Conservation (phyloP, 1,140 invertebrate species). For the Bombus consobrinus region DNA sequence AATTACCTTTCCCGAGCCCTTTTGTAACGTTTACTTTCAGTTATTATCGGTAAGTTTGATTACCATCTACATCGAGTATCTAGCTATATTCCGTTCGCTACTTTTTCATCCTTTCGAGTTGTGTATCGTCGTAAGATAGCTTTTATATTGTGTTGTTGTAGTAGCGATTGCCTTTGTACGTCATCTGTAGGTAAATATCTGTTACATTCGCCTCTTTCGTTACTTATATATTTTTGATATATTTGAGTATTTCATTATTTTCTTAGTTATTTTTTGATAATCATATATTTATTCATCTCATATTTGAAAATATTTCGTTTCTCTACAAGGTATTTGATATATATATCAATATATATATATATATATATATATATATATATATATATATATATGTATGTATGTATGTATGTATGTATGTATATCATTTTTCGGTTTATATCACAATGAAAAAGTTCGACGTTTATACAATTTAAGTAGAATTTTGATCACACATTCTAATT, state of each 20-base stretch:
- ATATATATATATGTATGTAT: no score
- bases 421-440: neutral
- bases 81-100: neutral
- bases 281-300: neutral
- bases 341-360: no score
- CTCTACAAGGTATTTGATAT: neutral
- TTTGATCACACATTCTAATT: neutral
- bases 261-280: neutral
- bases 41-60: constrained; percentile 27
- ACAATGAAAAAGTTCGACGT: neutral
- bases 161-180: constrained; percentile 50
- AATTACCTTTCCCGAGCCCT: neutral
- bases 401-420: neutral
- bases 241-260: constrained; percentile 2
- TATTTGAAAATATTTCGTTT: neutral
- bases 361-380: neutral
- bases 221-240: neutral
- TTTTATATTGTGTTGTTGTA: constrained; percentile 52
- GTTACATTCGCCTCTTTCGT: constrained; percentile 10
- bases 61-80: neutral
- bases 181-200: constrained; percentile 53
- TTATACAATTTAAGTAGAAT: neutral
- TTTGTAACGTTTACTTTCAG: constrained; percentile 4
- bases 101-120: neutral
- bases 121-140: neutral